phyloP scores from a whole-genome alignment of 2,113 vertebrate species.

The Semnopithecus entellus region DNA sequence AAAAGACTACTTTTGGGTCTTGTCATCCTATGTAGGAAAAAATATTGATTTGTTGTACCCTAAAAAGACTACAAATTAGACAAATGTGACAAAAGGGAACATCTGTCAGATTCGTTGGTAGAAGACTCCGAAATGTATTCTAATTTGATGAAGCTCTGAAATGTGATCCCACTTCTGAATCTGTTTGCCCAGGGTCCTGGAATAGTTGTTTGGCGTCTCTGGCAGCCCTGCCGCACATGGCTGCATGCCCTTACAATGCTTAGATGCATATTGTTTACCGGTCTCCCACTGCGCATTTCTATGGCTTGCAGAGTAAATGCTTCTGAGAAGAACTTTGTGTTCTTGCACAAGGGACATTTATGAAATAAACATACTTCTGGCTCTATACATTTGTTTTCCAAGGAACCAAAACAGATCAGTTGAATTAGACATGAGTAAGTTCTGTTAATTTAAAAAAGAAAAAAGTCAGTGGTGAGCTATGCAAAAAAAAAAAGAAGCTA shows the following conservation, averaged over 20 bases:
- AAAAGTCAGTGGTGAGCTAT: neutral
- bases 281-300: neutral
- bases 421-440: slow-evolving; percentile 14
- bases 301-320: neutral
- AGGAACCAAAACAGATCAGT: neutral
- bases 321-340: slow-evolving; percentile 35
- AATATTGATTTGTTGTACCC: slow-evolving; percentile 19
- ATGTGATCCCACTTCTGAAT: neutral
- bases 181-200: neutral
- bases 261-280: neutral
- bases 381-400: slow-evolving; percentile 48
- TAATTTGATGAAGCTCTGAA: slow-evolving; percentile 44
- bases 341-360: neutral
- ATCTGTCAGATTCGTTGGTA: slow-evolving; percentile 35
- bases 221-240: neutral
- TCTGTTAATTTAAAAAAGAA: neutral
- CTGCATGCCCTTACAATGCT: neutral
- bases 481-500: neutral
- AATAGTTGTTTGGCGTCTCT: neutral
- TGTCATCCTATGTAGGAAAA: slow-evolving; percentile 26
- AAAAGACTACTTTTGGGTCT: neutral
- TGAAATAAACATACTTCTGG: slow-evolving; percentile 35
- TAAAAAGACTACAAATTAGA: slow-evolving; percentile 36
- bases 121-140: neutral
- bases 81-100: neutral